A percentile compares a stretch with the other conserved stretches of the same genome.
phyloP scores from a whole-genome alignment of 2,888 invertebrate species.

The Thera obeliscata region DNA sequence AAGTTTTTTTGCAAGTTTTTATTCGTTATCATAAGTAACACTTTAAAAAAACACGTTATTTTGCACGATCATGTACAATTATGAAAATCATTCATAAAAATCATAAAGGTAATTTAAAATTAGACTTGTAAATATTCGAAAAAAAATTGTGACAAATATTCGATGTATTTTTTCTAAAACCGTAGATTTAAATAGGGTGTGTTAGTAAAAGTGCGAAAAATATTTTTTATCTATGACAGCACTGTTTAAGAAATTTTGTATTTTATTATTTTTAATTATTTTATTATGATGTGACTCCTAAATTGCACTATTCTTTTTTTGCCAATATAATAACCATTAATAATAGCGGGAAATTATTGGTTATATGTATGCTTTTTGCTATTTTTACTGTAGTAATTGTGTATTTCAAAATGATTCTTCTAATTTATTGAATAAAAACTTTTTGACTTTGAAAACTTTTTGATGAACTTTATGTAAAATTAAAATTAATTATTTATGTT shows the following conservation, averaged over 20 bases:
- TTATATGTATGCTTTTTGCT: too few relatives aligned
- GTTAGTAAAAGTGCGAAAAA: conserved; percentile 54
- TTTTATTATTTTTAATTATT: conserved; percentile 10
- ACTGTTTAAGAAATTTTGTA: conserved; percentile 18
- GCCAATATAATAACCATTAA: too few relatives aligned
- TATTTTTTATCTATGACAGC: conserved; percentile 52
- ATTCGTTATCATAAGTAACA: neutral
- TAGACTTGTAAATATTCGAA: conserved; percentile 67
- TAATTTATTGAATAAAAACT: neutral
- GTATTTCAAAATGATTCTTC: too few relatives aligned
- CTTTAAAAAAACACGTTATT: conserved; percentile 27
- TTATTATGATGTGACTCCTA: conserved; percentile 20
- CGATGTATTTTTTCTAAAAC: conserved; percentile 67
- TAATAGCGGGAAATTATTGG: too few relatives aligned
- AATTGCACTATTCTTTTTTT: neutral
- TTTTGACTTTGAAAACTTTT: neutral
- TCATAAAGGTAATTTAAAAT: conserved; percentile 47
- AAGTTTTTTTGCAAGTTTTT: neutral
- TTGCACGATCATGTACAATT: conserved; percentile 34
- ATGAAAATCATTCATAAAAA: conserved; percentile 33
- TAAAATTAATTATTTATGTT: too few relatives aligned
- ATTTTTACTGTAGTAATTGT: too few relatives aligned
- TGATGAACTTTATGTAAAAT: too few relatives aligned
- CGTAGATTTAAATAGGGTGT: conserved; percentile 50
- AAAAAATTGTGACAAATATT: conserved; percentile 46